Base-by-base conservation (phyloP, 35 echinoderm and acorn worm genomes). In the Eucidaris tribuloides region DNA sequence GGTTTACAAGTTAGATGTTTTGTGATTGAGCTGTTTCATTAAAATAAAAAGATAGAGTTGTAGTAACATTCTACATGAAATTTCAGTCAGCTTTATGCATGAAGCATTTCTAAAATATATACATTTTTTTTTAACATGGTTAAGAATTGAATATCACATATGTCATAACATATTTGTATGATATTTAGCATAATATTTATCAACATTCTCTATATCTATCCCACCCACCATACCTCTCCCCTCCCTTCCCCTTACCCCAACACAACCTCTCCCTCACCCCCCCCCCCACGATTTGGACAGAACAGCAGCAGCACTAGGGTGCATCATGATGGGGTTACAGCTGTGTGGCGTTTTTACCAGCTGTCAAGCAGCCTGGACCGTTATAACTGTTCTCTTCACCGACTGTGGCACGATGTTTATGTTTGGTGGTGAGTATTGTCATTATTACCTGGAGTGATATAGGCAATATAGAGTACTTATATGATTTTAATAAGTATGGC, bases 351-450 rank as follows among this genome's bases (percentile, higher is more conserved):
- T 91, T 18, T 65, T 96, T 42, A 96, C 88, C 33, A 96, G 93
- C 49, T 82, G 86, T 45, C 93, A 96, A 48, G 93, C 86, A 22
- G 85, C 93, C 15, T 96, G 85, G 49, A 96, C 93, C 4, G 90
- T 85, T 25, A 27, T 87, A 32, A 80, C 89, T 15, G 85, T 87
- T 34, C 84, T 96, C 29, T 96, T 96, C 42, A 96, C 88, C 4
- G 88, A 91, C 74, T 91, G 93, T 40, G 93, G 93, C 29, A 85
- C 90, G 35, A 96, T 96, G 93, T 96, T 87, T 44, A 83, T 96
- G 65, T 91, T 96, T 81, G 93, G 83, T 87, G 84, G 92, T 95
- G 79, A 82, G 78, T 46, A 36, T 46, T 27, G n/a, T n/a, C n/a
- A n/a, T n/a, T n/a, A n/a, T n/a, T n/a, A n/a, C n/a, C n/a, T n/a